A percentile compares a stretch with the other conserved stretches of the same genome.
phyloP scores from a whole-genome alignment of 2,888 invertebrate genomes.

The Phlogophora meticulosa region DNA sequence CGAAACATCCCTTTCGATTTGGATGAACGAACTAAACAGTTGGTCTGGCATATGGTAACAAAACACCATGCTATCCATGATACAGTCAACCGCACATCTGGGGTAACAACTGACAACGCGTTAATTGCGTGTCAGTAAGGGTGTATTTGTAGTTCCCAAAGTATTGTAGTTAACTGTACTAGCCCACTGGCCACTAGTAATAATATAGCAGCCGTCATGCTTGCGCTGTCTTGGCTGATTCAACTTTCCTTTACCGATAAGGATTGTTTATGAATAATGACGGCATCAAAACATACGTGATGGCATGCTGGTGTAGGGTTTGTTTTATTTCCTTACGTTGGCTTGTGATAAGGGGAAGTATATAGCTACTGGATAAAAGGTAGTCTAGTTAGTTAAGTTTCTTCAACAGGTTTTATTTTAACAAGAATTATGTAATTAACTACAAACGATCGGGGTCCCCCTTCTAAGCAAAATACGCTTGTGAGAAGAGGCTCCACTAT shows the following conservation, averaged over 20 bases:
- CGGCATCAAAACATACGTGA: slow-evolving; percentile 40
- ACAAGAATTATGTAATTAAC: no score
- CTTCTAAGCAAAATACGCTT: no score
- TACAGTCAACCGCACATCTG: background rate
- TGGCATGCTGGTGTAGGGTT: slow-evolving; percentile 14
- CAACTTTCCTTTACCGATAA: slow-evolving; percentile 47
- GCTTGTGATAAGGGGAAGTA: slow-evolving; percentile 10
- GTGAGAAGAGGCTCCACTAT: no score
- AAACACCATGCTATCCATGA: slow-evolving; percentile 21
- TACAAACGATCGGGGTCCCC: no score
- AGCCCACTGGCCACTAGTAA: background rate
- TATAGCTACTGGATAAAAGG: background rate
- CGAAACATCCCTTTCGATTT: slow-evolving; percentile 56
- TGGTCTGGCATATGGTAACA: slow-evolving; percentile 62
- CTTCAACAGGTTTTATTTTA: background rate
- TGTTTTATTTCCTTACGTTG: slow-evolving; percentile 26
- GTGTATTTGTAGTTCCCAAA: background rate
- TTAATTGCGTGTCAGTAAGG: background rate
- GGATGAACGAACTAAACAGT: slow-evolving; percentile 62
- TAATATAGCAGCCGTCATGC: slow-evolving; percentile 19
- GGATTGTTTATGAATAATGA: slow-evolving; percentile 50
- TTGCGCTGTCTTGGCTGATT: slow-evolving; percentile 29
- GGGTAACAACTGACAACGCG: no score
- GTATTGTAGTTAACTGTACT: background rate
- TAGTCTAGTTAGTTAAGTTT: no score